phyloP scores from a whole-genome alignment of 2,888 invertebrate species.

The Cartodere bifasciata region DNA sequence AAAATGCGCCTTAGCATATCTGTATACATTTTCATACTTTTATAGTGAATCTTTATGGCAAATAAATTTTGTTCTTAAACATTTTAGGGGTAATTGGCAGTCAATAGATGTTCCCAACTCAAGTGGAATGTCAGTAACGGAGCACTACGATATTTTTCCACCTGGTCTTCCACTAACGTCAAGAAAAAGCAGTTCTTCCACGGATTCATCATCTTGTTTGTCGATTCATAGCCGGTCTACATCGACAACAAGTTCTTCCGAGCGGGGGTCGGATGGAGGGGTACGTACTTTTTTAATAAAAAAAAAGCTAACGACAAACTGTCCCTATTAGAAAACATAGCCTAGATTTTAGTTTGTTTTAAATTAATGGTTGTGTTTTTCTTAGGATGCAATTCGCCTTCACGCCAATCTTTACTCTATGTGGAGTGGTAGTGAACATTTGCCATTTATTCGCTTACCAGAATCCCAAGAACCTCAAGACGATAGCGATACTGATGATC shows the following conservation, averaged over 20 bases:
- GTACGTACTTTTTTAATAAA: too few species aligned
- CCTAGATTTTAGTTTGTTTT: not conserved
- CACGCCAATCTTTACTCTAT: slow-evolving; percentile 36
- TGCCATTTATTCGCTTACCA: slow-evolving; percentile 35
- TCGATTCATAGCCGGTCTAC: slow-evolving; percentile 45
- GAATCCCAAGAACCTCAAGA: slow-evolving; percentile 37
- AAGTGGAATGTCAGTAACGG: slow-evolving; percentile 31
- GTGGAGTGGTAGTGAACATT: slow-evolving; percentile 37
- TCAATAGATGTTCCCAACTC: slow-evolving; percentile 32
- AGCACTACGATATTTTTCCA: slow-evolving; percentile 35
- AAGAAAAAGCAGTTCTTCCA: slow-evolving; percentile 47
- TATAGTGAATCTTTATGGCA: not conserved
- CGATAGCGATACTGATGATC: slow-evolving; percentile 34
- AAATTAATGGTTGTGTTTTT: slow-evolving; percentile 3
- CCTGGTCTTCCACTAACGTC: slow-evolving; percentile 36
- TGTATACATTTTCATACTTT: not conserved
- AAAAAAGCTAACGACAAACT: too few species aligned
- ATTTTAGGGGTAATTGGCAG: slow-evolving; percentile 33
- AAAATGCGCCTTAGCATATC: too few species aligned
- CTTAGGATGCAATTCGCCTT: slow-evolving; percentile 31
- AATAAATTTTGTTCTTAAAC: not conserved
- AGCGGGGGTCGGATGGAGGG: slow-evolving; percentile 34
- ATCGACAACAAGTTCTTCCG: slow-evolving; percentile 37
- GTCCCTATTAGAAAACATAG: too few species aligned
- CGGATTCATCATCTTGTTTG: slow-evolving; percentile 44